Conservation (phyloP, 1,140 invertebrate genomes). For the Orius insidiosus region DNA sequence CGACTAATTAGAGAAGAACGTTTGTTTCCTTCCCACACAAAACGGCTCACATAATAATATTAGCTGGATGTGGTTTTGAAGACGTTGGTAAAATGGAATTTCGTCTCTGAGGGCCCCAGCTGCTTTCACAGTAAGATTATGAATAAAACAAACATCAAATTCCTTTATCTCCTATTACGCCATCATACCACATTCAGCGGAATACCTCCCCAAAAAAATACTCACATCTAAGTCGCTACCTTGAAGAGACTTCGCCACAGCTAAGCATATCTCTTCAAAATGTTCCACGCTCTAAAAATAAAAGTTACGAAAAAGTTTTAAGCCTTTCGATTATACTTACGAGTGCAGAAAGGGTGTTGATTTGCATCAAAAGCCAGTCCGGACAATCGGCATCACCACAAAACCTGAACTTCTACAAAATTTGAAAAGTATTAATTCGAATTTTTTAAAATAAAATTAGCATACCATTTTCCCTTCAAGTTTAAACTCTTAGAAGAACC, state of each 20-base stretch:
- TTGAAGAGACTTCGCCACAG: slow-evolving; percentile 40
- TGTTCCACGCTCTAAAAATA: slow-evolving; percentile 42
- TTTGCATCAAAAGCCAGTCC: slow-evolving; percentile 71
- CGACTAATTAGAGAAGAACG: too few relatives aligned
- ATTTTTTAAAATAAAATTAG: too few relatives aligned
- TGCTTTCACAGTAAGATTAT: neutral
- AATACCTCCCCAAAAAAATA: slow-evolving; percentile 15
- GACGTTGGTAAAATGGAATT: too few relatives aligned
- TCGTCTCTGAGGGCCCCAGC: too few relatives aligned
- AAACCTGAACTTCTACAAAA: slow-evolving; percentile 58
- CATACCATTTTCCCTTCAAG: too few relatives aligned
- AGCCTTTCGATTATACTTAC: slow-evolving; percentile 25
- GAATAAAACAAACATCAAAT: neutral
- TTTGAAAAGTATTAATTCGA: too few relatives aligned
- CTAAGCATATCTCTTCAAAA: slow-evolving; percentile 45
- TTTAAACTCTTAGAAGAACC: too few relatives aligned
- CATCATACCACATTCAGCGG: too few relatives aligned
- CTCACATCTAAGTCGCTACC: slow-evolving; percentile 42
- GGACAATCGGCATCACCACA: slow-evolving; percentile 74
- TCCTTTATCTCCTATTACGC: neutral
- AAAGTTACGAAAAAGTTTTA: slow-evolving; percentile 2
- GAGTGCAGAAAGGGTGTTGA: slow-evolving; percentile 55
- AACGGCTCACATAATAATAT: too few relatives aligned
- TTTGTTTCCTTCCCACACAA: too few relatives aligned
- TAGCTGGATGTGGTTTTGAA: too few relatives aligned